Evolutionary conservation across 2,888 invertebrate genomes (phyloP).

Genomic region (Synanthedon vespiformis): DNA sequence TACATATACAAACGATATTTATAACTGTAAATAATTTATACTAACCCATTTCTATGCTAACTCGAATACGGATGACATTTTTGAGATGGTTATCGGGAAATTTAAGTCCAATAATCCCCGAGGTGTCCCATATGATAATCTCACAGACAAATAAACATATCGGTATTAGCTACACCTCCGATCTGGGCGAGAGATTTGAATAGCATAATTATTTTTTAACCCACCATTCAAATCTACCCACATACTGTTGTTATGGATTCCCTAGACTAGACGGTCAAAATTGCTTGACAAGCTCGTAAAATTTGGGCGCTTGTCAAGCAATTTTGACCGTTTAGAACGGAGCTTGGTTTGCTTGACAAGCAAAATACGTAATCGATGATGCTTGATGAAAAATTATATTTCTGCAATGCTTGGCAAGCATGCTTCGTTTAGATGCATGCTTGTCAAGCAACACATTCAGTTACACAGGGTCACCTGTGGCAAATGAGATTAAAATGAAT

Average conservation of each 20-base stretch:
- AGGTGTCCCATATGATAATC: constrained; percentile 11
- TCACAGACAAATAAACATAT: constrained; percentile 16
- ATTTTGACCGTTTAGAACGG: no score
- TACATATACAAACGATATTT: constrained; percentile 11
- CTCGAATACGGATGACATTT: constrained; percentile 11
- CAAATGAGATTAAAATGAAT: no score
- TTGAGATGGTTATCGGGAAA: constrained; percentile 16
- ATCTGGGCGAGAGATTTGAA: neutral
- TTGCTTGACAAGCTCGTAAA: no score
- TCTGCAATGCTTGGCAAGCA: no score
- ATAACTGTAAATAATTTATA: constrained; percentile 12
- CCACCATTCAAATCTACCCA: constrained; percentile 1
- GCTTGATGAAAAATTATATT: no score
- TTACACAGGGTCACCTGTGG: no score
- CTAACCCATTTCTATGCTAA: constrained; percentile 18
- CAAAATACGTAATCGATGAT: no score
- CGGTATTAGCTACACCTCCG: constrained; percentile 1
- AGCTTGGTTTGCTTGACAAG: no score
- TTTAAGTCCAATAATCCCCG: constrained; percentile 14
- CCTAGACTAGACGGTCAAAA: no score
- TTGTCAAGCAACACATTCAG: no score
- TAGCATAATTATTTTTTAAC: constrained; percentile 1
- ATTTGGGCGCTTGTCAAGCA: no score
- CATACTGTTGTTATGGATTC: neutral
- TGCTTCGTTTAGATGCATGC: no score